Evolutionary conservation across 2,113 vertebrate genomes (phyloP), one percentile per base, ranked within the genome.

Genomic region (Bos taurus): DNA sequence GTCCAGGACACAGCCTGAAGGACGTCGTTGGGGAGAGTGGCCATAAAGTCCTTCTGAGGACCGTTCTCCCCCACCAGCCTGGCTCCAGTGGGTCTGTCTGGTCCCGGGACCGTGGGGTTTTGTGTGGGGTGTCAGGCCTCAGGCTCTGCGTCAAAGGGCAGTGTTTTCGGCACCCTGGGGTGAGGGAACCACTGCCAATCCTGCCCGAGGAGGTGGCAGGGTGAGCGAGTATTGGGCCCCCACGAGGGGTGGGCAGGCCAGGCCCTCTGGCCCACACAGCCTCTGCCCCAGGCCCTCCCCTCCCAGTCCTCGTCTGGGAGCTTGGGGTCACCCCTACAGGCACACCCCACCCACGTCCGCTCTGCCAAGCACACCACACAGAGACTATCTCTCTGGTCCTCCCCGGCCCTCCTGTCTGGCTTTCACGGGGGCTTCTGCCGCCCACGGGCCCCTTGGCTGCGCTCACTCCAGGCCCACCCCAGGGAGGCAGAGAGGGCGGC

Each of bases 11-110:
- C 28, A 36, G 40, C 25, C 36, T n/a, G 7, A 25, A 52, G 30
- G 17, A n/a, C 80, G 33, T 10, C 12, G 71, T 0, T 5, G 77
- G 71, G 46, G 16, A n/a, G 28, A 17, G 23, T 12, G 64, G 8
- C 92, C 97, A 97, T 97, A 98, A 96, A 97, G 33, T 83, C 17
- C 21, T 50, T 23, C 36, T 2, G 46, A 56, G 54, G 64, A 28
- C 40, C 2, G 16, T n/a, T 15, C 26, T 14, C 26, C 33, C 62
- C 17, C 19, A 15, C 33, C 2, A 1, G 78, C 62, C 78, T 11
- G 50, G 50, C 74, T 85, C 62, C 0, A 48, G 21, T 40, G 88
- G 30, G 50, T 94, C 84, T 91, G 78, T 74, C n/a, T 60, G 56
- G 46, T 26, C 43, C 57, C 6, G 13, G n/a, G 6, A 36, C 50